These are phyloP conservation scores for Schlechtendalia chinensis DNA, from an alignment of 1,140 invertebrate genomes.

Conservation along the genomic window DNA sequence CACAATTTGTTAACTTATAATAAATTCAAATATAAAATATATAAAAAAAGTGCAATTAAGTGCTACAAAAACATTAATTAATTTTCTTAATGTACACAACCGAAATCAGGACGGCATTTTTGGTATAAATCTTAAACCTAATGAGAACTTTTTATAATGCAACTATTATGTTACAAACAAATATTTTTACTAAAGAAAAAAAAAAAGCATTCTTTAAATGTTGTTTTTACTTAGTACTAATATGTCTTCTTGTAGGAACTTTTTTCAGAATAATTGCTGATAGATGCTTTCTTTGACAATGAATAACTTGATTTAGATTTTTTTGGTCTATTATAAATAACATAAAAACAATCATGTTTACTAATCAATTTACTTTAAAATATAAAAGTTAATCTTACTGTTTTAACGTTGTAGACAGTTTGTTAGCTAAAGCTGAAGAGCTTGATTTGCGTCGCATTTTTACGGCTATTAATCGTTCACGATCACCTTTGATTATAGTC, in stretches of 20 bases:
- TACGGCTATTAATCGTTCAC: conserved; percentile 29
- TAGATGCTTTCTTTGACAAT: conserved; percentile 24
- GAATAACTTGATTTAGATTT: conserved; percentile 38
- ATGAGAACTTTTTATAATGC: conserved; percentile 16
- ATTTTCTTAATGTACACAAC: conserved; percentile 13
- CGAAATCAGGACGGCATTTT: conserved; percentile 11
- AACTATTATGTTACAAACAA: conserved; percentile 27
- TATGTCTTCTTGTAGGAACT: conserved; percentile 8
- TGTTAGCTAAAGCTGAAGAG: background rate
- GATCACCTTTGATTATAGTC: conserved; percentile 35
- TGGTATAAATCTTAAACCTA: conserved; percentile 38
- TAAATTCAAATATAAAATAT: conserved; percentile 42
- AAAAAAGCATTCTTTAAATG: background rate
- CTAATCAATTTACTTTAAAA: background rate
- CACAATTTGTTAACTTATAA: conserved; percentile 29
- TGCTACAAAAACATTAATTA: conserved; percentile 24
- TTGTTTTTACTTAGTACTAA: conserved; percentile 10
- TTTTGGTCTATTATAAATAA: conserved; percentile 9
- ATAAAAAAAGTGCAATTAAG: conserved; percentile 3
- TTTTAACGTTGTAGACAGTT: conserved; percentile 1
- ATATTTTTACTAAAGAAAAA: background rate
- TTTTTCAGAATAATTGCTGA: conserved; percentile 15
- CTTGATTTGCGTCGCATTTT: conserved; percentile 16
- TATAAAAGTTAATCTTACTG: background rate
- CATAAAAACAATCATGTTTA: background rate